Base-by-base conservation (phyloP, 2,797 vertebrate species). In the Oreortyx pictus region DNA sequence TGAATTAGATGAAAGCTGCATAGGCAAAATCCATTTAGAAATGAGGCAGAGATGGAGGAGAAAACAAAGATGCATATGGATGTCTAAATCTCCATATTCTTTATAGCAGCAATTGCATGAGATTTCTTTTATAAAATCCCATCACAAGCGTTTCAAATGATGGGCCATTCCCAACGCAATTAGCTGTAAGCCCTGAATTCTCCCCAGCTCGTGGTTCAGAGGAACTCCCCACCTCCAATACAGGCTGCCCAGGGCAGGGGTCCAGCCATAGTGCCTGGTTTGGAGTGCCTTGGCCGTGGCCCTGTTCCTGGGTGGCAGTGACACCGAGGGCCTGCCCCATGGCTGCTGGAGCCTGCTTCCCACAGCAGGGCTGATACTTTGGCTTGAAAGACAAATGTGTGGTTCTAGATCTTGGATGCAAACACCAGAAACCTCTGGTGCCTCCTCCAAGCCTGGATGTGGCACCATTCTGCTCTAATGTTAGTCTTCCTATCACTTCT, bases 311-410 rank as follows among this genome's bases (percentile, higher is more conserved):
- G 50, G 9, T 29, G 50, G 16, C 27, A 52, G 6, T 52, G 50
- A 27, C 14, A 50, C 15, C 27, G 8, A 29, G 25, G 27, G 49
- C 49, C 49, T 20, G 22, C 31, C 18, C 18, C 9, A 0, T 0
- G 2, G 84, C 43, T 68, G 43, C 37, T 1, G 6, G 41, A 20
- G 20, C 31, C 31, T 12, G 11, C 33, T 41, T 46, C 25, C n/a
- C 61, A 3, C 15, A 50, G 10, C 29, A 14, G 49, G 60, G 35
- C 24, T 35, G 14, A 6, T 54, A 23, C 29, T 71, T 41, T 8
- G 11, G 14, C 37, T 46, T 19, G 5, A 52, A 37, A 61, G 66
- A 19, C 9, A 3, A 29, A 46, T 2, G 22, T 6, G 17, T 13
- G 44, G 8, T 7, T 52, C 52, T n/a, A 41, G 9, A 41, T 16